A percentile compares a stretch with the other conserved stretches of the same genome.
Evolutionary conservation across 2,113 vertebrate genomes (phyloP).

Genomic region (Phaetusa simplex): DNA sequence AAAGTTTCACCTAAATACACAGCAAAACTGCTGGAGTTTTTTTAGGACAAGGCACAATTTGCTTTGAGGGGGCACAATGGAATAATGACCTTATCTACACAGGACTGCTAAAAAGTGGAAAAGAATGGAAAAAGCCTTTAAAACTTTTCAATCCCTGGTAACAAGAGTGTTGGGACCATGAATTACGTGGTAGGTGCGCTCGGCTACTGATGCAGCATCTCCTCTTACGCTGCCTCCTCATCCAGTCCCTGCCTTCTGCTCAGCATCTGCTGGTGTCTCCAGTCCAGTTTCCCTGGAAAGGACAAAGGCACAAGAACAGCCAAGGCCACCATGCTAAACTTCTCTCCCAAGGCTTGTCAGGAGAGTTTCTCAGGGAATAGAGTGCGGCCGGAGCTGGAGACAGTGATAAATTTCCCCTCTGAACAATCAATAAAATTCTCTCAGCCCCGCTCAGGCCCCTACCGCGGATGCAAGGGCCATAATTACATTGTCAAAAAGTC

Average conservation of each 20-base stretch:
- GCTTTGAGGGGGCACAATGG: accelerated
- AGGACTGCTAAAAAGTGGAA: neutral
- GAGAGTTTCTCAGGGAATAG: constrained; percentile 78
- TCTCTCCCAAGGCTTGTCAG: constrained; percentile 74
- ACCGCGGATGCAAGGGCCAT: constrained; percentile 81
- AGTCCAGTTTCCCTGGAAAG: constrained; percentile 42
- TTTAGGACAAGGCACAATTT: neutral
- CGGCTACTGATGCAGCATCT: neutral
- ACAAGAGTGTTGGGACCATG: accelerated
- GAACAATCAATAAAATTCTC: constrained; percentile 91
- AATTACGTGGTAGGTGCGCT: neutral
- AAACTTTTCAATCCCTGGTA: neutral
- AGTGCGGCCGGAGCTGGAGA: constrained; percentile 76
- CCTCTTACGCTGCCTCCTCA: neutral
- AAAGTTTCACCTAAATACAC: neutral
- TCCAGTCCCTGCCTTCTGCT: neutral
- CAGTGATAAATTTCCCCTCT: constrained; percentile 96
- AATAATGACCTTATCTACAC: neutral
- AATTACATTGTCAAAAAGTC: constrained; percentile 96
- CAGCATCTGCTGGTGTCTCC: neutral
- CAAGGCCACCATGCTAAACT: constrained; percentile 63
- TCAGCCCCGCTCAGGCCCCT: constrained; percentile 76
- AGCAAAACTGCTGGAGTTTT: neutral
- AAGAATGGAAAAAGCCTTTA: neutral
- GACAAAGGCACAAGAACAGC: constrained; percentile 72